Base-by-base conservation (phyloP, 2,888 invertebrate species). In the Xanthia icteritia region DNA sequence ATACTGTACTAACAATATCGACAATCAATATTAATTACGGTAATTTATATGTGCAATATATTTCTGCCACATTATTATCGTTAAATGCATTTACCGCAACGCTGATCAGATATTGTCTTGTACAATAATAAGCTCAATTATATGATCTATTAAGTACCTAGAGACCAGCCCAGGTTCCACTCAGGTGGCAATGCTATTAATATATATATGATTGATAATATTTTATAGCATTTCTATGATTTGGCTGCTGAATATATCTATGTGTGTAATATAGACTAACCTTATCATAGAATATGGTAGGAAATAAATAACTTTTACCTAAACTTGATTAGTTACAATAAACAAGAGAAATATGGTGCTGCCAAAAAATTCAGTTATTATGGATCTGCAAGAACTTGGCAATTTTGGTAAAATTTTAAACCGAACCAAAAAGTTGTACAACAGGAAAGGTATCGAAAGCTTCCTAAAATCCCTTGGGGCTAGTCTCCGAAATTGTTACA, bases 1-100 rank as follows among this genome's bases (percentile, higher is more conserved):
- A n/a, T n/a, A n/a, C n/a, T n/a, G 42, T 70, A 74, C 63, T 69
- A 64, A 61, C 20, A 76, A 84, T 69, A 83, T 74, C 65, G 48
- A 80, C 72, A 84, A 75, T 80, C 75, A 71, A 76, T 81, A 83
- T 75, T 86, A 82, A 88, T 88, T 79, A 83, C 73, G n/a, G 60
- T 79, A 77, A 86, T 86, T 86, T 86, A 85, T 77, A 80, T 69
- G 73, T 66, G 54, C 73, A 77, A 76, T 79, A 79, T 78, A 79
- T 81, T 77, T 67, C 76, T 78, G 79, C 42, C 68, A 72, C 60
- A 76, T 79, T 79, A 74, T 79, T 79, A 76, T 72, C 54, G 63
- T 68, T 82, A 74, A 85, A 76, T 63, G 54, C 13, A 73, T 74
- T 82, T 70, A 74, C 82, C 73, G 71, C 86, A 79, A 74, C 36